Base-by-base conservation (phyloP, 2,888 invertebrate genomes). In the Tinea pellionella region DNA sequence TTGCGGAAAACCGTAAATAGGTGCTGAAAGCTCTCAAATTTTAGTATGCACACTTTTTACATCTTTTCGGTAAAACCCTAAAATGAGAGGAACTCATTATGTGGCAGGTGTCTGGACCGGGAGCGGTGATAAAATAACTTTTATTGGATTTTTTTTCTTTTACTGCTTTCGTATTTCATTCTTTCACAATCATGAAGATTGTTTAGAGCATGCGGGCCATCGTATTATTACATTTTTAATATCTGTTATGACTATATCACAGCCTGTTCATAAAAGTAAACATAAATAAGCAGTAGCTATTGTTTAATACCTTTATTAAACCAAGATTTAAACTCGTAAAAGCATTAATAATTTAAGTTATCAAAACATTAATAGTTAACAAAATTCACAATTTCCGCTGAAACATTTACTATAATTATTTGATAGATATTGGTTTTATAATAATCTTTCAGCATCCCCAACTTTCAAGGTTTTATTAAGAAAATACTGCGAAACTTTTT, bases 21-120 rank as follows among this genome's bases (percentile, higher is more conserved):
- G n/a, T 15, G 47, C n/a, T 47, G 47, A 47, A 16, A 47, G 47
- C 47, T 47, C n/a, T 47, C 13, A 47, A 47, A 16, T 47, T 47
- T 47, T 16, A 16, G 47, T 47, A 47, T 47, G n/a, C 15, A 16
- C 47, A 47, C 47, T 47, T 47, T 47, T 47, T 47, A 16, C 47
- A 47, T 16, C 47, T 13, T 16, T 47, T 57, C 51, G 41, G 47
- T 41, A 24, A 58, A 57, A 30, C 32, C 47, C 55, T 30, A 63
- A 66, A 70, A 74, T 75, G 74, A 74, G 71, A 68, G 72, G 74
- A 75, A 70, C 73, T 78, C 73, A 76, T 80, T 77, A 78, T 68
- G 73, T 70, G 70, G 73, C 81, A 82, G 80, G 80, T 81, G 80
- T 73, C 75, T 73, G 69, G 66, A 66, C 65, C 66, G 69, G 65